A percentile compares a stretch with the other conserved stretches of the same genome.
Conservation (phyloP, 2,797 vertebrate genomes). For the Serranus cabrilla region DNA sequence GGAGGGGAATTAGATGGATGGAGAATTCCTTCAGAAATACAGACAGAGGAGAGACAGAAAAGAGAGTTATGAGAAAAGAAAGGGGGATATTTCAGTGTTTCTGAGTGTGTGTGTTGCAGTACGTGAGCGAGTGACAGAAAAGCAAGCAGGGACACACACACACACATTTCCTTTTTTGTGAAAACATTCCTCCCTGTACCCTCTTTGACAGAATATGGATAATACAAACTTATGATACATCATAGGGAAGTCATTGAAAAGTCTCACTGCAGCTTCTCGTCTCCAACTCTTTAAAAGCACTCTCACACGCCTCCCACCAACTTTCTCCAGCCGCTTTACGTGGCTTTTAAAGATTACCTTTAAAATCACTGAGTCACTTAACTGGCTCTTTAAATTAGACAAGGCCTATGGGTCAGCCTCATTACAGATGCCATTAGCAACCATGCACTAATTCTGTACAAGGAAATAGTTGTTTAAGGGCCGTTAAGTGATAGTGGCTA, state of each 20-base stretch:
- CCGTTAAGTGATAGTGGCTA: constrained; percentile 63
- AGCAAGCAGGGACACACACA: constrained; percentile 40
- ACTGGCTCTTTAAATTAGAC: constrained; percentile 73
- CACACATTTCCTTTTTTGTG: constrained; percentile 31
- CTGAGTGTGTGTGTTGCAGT: constrained; percentile 49
- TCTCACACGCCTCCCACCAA: constrained; percentile 40
- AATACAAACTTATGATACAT: constrained; percentile 71
- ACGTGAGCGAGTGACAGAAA: constrained; percentile 62
- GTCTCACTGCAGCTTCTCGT: constrained; percentile 54
- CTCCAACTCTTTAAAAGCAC: constrained; percentile 69
- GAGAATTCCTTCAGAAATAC: constrained; percentile 86
- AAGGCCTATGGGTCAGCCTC: constrained; percentile 66
- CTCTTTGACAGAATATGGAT: constrained; percentile 64
- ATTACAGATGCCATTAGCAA: constrained; percentile 75
- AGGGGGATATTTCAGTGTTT: constrained; percentile 75
- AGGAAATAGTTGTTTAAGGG: constrained; percentile 73
- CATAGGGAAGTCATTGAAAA: constrained; percentile 65
- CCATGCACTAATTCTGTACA: constrained; percentile 49
- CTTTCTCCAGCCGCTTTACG: constrained; percentile 57
- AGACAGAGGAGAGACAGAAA: constrained; percentile 80
- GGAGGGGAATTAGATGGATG: constrained; percentile 86
- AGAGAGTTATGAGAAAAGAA: constrained; percentile 76
- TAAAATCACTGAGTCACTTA: constrained; percentile 69
- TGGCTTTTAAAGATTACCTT: constrained; percentile 73
- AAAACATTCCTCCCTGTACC: constrained; percentile 53